A percentile compares a stretch with the other conserved stretches of the same genome.
Conservation (phyloP, 2,888 invertebrate genomes). For the Melanchra persicariae region DNA sequence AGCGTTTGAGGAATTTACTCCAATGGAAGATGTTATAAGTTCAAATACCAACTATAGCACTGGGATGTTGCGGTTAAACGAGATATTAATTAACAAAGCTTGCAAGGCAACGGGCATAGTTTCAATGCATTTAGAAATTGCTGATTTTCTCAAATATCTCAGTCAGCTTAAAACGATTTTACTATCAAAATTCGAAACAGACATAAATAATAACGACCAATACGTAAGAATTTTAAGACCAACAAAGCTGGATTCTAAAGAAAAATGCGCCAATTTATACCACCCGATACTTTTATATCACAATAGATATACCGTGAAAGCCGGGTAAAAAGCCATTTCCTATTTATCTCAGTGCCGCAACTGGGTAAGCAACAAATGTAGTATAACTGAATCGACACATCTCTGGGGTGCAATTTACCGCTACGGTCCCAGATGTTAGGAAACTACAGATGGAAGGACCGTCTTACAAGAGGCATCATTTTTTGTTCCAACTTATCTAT, state of each 20-base stretch:
- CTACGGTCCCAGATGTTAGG: slow-evolving; percentile 68
- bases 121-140: not conserved
- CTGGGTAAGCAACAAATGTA: slow-evolving; percentile 68
- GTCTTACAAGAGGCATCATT: slow-evolving; percentile 59
- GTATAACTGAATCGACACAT: slow-evolving; percentile 73
- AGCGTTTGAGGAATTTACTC: not conserved
- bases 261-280: slow-evolving; percentile 40
- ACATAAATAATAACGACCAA: slow-evolving; percentile 27
- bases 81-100: not conserved
- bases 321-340: slow-evolving; percentile 67
- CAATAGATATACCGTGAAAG: slow-evolving; percentile 54
- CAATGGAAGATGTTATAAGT: not conserved
- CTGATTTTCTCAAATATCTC: not conserved
- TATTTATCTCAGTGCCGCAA: slow-evolving; percentile 69
- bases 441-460: slow-evolving; percentile 62
- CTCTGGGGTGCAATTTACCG: slow-evolving; percentile 78
- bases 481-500: slow-evolving; percentile 62
- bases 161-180: slow-evolving; percentile 8
- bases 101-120: not conserved
- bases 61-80: not conserved
- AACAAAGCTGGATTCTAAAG: slow-evolving; percentile 34
- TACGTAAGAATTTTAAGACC: slow-evolving; percentile 44
- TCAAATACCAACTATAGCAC: not conserved
- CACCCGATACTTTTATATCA: slow-evolving; percentile 41
- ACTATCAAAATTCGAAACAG: slow-evolving; percentile 8